Evolutionary conservation across 2,888 invertebrate genomes (phyloP).

Genomic region (Sesia apiformis): DNA sequence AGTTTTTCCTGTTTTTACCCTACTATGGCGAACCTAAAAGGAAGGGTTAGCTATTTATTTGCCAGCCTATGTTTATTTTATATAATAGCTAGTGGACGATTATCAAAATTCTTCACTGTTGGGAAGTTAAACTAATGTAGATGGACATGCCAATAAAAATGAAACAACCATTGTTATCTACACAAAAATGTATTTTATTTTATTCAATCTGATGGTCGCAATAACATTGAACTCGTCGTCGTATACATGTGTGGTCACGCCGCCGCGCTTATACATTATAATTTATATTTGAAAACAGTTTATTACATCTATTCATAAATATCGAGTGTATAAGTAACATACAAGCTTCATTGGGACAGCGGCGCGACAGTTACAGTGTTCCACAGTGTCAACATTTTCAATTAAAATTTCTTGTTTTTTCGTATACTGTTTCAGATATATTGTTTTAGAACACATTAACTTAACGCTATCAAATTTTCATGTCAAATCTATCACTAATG

Average conservation of each 20-base stretch:
- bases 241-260: conserved; percentile 65
- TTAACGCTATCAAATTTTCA: conserved; percentile 46
- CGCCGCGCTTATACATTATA: conserved; percentile 23
- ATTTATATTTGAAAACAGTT: background rate
- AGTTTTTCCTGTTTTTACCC: no score
- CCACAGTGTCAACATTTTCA: conserved; percentile 44
- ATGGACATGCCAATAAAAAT: conserved; percentile 13
- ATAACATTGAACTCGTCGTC: conserved; percentile 68
- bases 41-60: no score
- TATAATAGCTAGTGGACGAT: no score
- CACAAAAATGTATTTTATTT: conserved; percentile 73
- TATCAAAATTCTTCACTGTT: no score
- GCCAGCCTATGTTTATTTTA: no score
- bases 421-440: conserved; percentile 74
- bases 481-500: conserved; percentile 43
- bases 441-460: conserved; percentile 69
- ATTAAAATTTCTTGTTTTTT: conserved; percentile 49
- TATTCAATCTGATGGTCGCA: conserved; percentile 67
- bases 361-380: conserved; percentile 43
- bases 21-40: no score
- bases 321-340: background rate
- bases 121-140: no score
- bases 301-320: no score
- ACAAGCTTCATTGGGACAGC: conserved; percentile 15
- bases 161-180: conserved; percentile 50